phyloP scores from a whole-genome alignment of 2,888 invertebrate genomes.

The Tanytarsus gracilentus region DNA sequence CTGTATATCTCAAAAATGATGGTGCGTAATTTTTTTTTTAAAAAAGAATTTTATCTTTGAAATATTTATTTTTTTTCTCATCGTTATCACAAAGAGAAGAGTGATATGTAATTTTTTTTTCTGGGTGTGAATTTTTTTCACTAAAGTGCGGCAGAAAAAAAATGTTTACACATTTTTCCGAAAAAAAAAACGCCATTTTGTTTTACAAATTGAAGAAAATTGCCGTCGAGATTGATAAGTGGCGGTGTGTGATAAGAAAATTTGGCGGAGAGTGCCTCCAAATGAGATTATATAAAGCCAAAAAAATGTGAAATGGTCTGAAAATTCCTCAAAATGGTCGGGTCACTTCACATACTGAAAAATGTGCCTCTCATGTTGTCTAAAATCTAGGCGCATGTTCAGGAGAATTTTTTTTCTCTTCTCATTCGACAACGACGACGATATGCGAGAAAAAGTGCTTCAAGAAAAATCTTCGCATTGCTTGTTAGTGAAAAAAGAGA shows the following conservation, averaged over 20 bases:
- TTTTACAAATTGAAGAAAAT: slow-evolving; percentile 16
- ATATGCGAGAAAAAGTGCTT: slow-evolving; percentile 4
- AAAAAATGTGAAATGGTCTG: slow-evolving; percentile 6
- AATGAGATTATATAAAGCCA: slow-evolving; percentile 4
- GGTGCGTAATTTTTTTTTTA: background rate
- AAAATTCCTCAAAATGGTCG: background rate
- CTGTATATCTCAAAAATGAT: background rate
- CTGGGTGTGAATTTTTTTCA: slow-evolving; percentile 27
- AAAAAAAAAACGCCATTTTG: slow-evolving; percentile 24
- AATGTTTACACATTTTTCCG: slow-evolving; percentile 28
- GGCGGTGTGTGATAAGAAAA: background rate
- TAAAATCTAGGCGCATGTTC: slow-evolving; percentile 29
- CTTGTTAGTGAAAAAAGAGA: slow-evolving; percentile 1
- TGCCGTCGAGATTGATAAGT: background rate
- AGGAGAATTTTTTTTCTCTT: background rate
- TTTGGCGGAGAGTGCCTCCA: background rate
- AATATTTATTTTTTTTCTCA: background rate
- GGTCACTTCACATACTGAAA: background rate
- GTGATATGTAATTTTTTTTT: slow-evolving; percentile 6
- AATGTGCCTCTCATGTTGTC: slow-evolving; percentile 28
- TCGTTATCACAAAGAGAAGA: background rate
- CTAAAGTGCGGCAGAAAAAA: slow-evolving; percentile 17
- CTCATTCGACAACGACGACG: background rate
- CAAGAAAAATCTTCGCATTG: slow-evolving; percentile 24
- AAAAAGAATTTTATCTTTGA: background rate